Evolutionary conservation across 2,113 vertebrate genomes (phyloP), one percentile per base, ranked within the genome.

Genomic region (Ictalurus punctatus): DNA sequence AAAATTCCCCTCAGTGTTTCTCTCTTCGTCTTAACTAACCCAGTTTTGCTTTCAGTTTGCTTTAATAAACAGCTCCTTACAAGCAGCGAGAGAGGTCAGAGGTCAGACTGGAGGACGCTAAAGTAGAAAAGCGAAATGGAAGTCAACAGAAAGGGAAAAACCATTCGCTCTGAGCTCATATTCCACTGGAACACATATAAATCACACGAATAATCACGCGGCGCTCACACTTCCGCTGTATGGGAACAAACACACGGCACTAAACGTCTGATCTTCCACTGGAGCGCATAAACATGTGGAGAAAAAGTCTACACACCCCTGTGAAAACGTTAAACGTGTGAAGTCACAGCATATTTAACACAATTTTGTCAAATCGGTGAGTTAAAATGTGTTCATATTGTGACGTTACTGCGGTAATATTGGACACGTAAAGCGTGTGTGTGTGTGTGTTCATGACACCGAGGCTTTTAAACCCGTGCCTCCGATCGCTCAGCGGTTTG

Each of bases 401-500:
- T 40, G 71, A 40, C 0, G 37, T 23, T 23, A 74, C 19, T 37
- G 30, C 17, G 7, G 5, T 37, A 19, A 74, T 74, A 23, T 23
- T 40, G 8, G 63, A 67, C 4, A 30, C 30, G 25, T n/a, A n/a
- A n/a, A 56, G 63, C 30, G 67, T 71, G 69, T 40, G 71, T 71
- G 69, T 71, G 69, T 71, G 69, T 71, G 67, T 34, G 67, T 89
- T 91, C 92, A 95, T 92, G 91, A 90, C 61, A 78, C 79, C 87
- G 73, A 67, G 91, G 89, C 91, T 89, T 84, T 92, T 90, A 92
- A 93, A 90, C 21, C 90, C 88, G 86, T 87, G 87, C 89, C 83
- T 86, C 83, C 87, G 84, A 89, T 89, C 84, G 92, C 93, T 94
- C 92, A 90, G 78, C 91, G 82, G 80, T 82, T 90, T 90, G 84